Conservation (phyloP, 2,113 vertebrate genomes). For the Pyrgilauda ruficollis region DNA sequence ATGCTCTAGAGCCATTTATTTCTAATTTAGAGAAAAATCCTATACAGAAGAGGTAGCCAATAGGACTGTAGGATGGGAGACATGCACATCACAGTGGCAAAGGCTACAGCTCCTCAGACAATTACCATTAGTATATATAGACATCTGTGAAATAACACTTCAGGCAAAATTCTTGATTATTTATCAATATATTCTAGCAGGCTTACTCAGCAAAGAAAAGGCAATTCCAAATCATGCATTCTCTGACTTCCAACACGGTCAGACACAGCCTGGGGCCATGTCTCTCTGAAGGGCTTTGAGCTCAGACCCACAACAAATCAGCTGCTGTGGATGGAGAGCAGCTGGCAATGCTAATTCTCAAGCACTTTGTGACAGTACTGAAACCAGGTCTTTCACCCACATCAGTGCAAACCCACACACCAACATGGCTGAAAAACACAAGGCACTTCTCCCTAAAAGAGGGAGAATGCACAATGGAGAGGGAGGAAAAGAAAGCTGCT, state of each 20-base stretch:
- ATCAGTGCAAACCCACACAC: neutral
- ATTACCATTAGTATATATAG: neutral
- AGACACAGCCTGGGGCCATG: neutral
- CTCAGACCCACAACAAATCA: neutral
- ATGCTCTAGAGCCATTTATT: neutral
- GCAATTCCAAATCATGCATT: neutral
- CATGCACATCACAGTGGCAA: neutral
- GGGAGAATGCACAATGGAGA: neutral
- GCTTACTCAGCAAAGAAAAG: constrained; percentile 14
- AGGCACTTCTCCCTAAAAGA: neutral
- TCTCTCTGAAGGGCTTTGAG: neutral
- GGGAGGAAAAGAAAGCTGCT: neutral
- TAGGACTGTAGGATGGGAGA: neutral
- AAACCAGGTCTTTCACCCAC: neutral
- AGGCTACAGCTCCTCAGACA: neutral
- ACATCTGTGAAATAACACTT: constrained; percentile 7
- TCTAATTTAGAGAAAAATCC: neutral
- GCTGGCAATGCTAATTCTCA: neutral
- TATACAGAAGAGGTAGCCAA: neutral
- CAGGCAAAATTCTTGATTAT: constrained; percentile 1
- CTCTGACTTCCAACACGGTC: neutral
- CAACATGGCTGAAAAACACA: neutral
- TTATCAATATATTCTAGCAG: neutral
- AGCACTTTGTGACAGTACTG: neutral
- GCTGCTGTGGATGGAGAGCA: neutral